phyloP scores from a whole-genome alignment of 2,888 invertebrate species.

The Schizotus pectinicornis region DNA sequence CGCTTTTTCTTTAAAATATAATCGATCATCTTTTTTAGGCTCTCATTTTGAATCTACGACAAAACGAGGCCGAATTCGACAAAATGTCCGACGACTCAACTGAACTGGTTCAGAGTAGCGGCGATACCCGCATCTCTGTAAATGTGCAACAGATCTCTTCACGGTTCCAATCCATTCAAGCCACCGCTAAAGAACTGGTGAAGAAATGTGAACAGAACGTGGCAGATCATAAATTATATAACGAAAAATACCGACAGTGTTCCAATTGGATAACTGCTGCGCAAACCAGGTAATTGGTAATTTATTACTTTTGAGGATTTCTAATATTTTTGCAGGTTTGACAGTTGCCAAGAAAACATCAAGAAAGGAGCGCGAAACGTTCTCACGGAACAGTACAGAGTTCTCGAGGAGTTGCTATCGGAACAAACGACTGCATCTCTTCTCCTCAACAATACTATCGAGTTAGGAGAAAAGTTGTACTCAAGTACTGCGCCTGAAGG shows the following conservation, averaged over 20 bases:
- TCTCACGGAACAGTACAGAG: slow-evolving; percentile 71
- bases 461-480: slow-evolving; percentile 87
- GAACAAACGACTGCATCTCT: slow-evolving; percentile 78
- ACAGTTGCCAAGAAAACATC: slow-evolving; percentile 68
- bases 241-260: slow-evolving; percentile 84
- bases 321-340: slow-evolving; percentile 62
- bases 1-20: too few species aligned
- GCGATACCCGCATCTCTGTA: slow-evolving; percentile 85
- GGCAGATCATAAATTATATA: slow-evolving; percentile 78
- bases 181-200: slow-evolving; percentile 86
- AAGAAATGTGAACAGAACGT: slow-evolving; percentile 92
- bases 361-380: slow-evolving; percentile 72
- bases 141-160: slow-evolving; percentile 90
- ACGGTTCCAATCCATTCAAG: slow-evolving; percentile 87
- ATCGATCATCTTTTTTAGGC: slow-evolving; percentile 61
- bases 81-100: slow-evolving; percentile 85
- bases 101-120: slow-evolving; percentile 83
- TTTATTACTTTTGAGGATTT: not conserved
- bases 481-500: slow-evolving; percentile 87
- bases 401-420: slow-evolving; percentile 74
- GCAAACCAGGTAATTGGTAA: slow-evolving; percentile 67
- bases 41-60: slow-evolving; percentile 76
- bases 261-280: slow-evolving; percentile 80
- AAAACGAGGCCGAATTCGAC: slow-evolving; percentile 86
- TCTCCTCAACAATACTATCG: slow-evolving; percentile 82